Percentiles rank a stretch among this genome's conserved stretches.
These are phyloP conservation scores for Cheilinus undulatus DNA, from an alignment of 2,113 vertebrate species.

Conservation along the genomic window DNA sequence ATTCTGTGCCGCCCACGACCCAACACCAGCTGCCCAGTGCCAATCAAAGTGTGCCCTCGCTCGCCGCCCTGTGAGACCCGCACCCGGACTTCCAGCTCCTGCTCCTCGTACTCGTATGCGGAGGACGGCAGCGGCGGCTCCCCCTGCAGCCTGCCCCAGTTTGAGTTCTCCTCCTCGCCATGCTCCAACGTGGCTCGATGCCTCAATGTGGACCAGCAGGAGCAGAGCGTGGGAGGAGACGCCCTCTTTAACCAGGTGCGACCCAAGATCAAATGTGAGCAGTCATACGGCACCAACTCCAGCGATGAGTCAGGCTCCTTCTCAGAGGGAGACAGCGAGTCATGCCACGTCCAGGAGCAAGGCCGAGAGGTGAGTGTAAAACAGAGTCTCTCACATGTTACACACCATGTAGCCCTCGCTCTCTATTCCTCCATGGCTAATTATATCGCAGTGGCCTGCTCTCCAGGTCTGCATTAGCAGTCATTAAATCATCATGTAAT, in stretches of 20 bases:
- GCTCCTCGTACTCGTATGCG: conserved; percentile 97
- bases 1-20: conserved; percentile 91
- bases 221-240: conserved; percentile 88
- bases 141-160: conserved; percentile 96
- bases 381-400: conserved; percentile 26
- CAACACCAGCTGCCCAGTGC: conserved; percentile 99
- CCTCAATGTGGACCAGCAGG: conserved; percentile 91
- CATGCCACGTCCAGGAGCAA: conserved; percentile 94
- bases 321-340: conserved; percentile 99
- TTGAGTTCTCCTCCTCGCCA: conserved; percentile 97
- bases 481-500: conserved; percentile 66
- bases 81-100: conserved; percentile 97
- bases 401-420: conserved; percentile 24
- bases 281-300: conserved; percentile 98
- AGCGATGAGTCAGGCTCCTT: conserved; percentile 98
- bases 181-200: conserved; percentile 94
- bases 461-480: conserved; percentile 62
- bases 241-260: conserved; percentile 90
- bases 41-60: conserved; percentile 98
- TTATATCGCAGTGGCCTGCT: conserved; percentile 46
- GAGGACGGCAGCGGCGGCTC: conserved; percentile 97
- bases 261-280: conserved; percentile 99
- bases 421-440: conserved; percentile 51
- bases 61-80: conserved; percentile 96
- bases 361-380: conserved; percentile 92